These are phyloP conservation scores for Acrobasis repandana DNA, from an alignment of 2,888 invertebrate species.

Conservation along the genomic window DNA sequence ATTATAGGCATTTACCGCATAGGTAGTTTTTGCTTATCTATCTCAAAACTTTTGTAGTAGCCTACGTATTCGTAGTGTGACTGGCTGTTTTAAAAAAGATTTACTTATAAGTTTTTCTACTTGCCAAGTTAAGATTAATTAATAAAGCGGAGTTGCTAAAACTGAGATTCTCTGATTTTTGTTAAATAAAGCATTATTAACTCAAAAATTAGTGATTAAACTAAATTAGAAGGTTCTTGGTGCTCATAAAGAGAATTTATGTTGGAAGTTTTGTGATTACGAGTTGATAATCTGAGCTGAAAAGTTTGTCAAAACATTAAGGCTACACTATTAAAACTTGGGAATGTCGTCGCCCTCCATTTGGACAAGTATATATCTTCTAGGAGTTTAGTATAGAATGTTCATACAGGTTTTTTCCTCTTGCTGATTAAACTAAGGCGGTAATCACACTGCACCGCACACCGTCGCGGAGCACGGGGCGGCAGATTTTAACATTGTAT, in stretches of 20 bases:
- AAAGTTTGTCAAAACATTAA: conserved; percentile 31
- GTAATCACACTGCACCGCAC: no score
- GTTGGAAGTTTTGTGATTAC: conserved; percentile 33
- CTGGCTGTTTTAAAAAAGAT: neutral
- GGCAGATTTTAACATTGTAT: no score
- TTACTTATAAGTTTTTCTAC: neutral
- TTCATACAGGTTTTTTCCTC: neutral
- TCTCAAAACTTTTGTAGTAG: no score
- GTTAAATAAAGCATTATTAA: conserved; percentile 29
- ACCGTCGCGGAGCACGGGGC: no score
- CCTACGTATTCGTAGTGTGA: neutral
- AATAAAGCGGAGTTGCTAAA: neutral
- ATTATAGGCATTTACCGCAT: no score
- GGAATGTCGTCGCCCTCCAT: conserved; percentile 4
- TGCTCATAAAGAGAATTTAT: conserved; percentile 33
- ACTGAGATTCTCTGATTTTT: conserved; percentile 15
- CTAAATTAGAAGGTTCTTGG: conserved; percentile 32
- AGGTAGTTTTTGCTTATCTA: no score
- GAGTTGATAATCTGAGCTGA: conserved; percentile 33
- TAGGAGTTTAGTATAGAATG: neutral
- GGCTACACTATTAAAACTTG: conserved; percentile 22
- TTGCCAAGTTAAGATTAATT: neutral
- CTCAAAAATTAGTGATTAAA: conserved; percentile 34
- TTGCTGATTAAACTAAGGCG: no score
- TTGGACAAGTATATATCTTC: neutral